Evolutionary conservation across 2,797 vertebrate genomes (phyloP).

Genomic region (Pangasius larnaudii): DNA sequence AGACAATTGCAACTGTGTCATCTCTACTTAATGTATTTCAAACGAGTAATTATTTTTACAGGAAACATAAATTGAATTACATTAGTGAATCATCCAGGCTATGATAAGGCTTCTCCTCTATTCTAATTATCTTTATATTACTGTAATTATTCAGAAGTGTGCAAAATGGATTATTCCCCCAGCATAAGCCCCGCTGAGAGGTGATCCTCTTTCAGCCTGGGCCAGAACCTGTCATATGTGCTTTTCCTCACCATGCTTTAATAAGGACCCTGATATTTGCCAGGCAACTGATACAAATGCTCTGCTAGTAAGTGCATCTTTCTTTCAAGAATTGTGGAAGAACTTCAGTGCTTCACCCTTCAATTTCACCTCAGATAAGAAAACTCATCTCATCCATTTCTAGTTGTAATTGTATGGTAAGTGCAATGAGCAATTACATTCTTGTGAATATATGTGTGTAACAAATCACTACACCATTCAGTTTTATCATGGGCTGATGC

Average conservation of each 20-base stretch:
- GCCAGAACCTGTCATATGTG: conserved; percentile 60
- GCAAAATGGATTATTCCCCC: conserved; percentile 72
- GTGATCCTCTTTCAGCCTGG: conserved; percentile 56
- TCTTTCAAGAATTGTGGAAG: background rate
- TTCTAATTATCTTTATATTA: conserved; percentile 79
- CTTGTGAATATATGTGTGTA: background rate
- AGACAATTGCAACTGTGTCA: conserved; percentile 68
- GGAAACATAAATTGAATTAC: conserved; percentile 76
- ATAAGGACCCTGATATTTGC: conserved; percentile 64
- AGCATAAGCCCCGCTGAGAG: conserved; percentile 54
- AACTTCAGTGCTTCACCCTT: background rate
- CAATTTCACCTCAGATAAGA: background rate
- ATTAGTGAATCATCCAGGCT: conserved; percentile 68
- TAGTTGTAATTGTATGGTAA: background rate
- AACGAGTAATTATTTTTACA: conserved; percentile 75
- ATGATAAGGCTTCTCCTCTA: conserved; percentile 69
- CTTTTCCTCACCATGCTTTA: conserved; percentile 63
- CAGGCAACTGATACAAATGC: conserved; percentile 8
- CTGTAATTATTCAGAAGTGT: conserved; percentile 79
- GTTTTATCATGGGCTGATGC: background rate
- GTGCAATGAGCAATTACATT: conserved; percentile 1
- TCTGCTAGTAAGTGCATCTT: background rate
- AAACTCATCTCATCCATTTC: background rate
- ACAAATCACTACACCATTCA: background rate
- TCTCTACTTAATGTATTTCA: conserved; percentile 68